Evolutionary conservation across 1,140 invertebrate genomes (phyloP), one percentile per base, ranked within the genome.

Genomic region (Atta colombica): DNA sequence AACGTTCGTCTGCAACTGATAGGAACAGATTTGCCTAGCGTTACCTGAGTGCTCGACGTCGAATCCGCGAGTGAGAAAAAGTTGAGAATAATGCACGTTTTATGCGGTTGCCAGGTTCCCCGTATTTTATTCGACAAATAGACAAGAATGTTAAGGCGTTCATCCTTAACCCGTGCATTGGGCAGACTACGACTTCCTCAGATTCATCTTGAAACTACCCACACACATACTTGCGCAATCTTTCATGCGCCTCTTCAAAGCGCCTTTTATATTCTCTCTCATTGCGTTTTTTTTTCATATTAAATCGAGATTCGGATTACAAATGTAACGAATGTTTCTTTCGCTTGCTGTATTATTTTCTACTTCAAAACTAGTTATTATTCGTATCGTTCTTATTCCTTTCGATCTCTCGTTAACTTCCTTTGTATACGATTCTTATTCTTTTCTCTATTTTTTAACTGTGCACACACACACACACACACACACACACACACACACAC

Each of bases 101-200:
- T 89, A 91, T 89, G 77, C 90, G 72, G 82, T 55, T 31, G 63
- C 53, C 81, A 65, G 72, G 75, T 82, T 85, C 53, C 45, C 53
- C 72, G 88, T 86, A 91, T 84, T 91, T 91, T 77, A 89, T 53
- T 58, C 86, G 90, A 91, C 90, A 87, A 91, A 91, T 86, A 89
- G 90, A 88, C 86, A 75, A 71, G 55, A 18, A 35, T 71, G 61
- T 60, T 61, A 61, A 84, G 39, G 55, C 53, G 55, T 16, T 71
- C 31, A 16, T 28, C 51, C n/a, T 81, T 71, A 58, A 45, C 35
- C 14, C 65, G 53, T 21, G 25, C 63, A 53, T 60, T 28, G 35
- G 25, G 55, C 55, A 51, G n/a, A 6, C 35, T 68, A 39, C 14
- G 39, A 39, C 18, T 49, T 82, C 39, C 25, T 61, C 55, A 21